Evolutionary conservation across 1,140 invertebrate genomes (phyloP).

Genomic region (Trachymyrmex cornetzi): DNA sequence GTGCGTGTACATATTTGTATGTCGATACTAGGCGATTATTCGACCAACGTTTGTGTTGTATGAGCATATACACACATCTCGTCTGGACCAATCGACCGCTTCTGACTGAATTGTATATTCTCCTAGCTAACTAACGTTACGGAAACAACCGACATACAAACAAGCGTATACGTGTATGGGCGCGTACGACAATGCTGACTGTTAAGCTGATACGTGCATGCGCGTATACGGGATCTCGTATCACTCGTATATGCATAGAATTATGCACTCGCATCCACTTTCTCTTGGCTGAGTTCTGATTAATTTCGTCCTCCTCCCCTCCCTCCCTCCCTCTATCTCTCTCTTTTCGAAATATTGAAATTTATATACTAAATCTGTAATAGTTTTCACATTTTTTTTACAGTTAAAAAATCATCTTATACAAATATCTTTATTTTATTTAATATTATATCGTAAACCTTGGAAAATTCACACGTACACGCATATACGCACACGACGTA

Average conservation of each 20-base stretch:
- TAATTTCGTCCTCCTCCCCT: slow-evolving; percentile 70
- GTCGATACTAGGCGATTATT: slow-evolving; percentile 70
- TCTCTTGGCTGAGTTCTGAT: slow-evolving; percentile 65
- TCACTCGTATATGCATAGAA: slow-evolving; percentile 68
- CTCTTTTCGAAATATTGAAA: too few species aligned
- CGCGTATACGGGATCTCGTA: slow-evolving; percentile 39
- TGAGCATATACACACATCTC: slow-evolving; percentile 69
- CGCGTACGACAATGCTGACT: slow-evolving; percentile 45
- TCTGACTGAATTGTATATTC: slow-evolving; percentile 67
- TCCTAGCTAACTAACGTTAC: slow-evolving; percentile 74
- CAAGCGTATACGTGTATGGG: slow-evolving; percentile 13
- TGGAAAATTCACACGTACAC: not conserved
- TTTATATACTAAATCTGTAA: not conserved
- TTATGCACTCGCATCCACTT: slow-evolving; percentile 70
- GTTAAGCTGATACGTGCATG: slow-evolving; percentile 66
- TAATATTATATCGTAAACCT: not conserved
- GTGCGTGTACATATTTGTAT: slow-evolving; percentile 77
- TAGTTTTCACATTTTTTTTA: not conserved
- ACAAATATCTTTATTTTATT: not conserved
- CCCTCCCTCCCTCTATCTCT: slow-evolving; percentile 38
- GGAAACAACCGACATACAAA: slow-evolving; percentile 58
- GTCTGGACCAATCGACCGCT: slow-evolving; percentile 81
- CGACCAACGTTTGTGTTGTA: slow-evolving; percentile 61
- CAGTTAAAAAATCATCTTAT: not conserved
- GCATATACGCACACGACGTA: not conserved